Base-by-base conservation (phyloP, 2,888 invertebrate species). In the Gibbula magus region DNA sequence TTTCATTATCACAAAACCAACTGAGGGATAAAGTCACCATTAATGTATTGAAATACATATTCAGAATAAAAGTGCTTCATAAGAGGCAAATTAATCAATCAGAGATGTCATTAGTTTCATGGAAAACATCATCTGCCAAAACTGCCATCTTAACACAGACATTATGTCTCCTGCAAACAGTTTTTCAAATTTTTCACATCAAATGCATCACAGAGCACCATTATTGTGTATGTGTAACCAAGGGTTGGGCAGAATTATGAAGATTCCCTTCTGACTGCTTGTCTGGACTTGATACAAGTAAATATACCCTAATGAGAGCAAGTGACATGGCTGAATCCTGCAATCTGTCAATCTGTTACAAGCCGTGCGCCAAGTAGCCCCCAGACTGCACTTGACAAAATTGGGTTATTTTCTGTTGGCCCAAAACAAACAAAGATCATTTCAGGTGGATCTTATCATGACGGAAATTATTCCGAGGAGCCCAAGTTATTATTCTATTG, bases 261-360 rank as follows among this genome's bases (percentile, higher is more conserved):
- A 29, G 35, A 32, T 70, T 32, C 70, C 70, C 70, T 20, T 16
- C 20, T 70, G 70, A 70, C 70, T 35, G 20, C 8, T 20, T 70
- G 70, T 70, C 35, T 35, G 20, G 70, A 20, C 32, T 70, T 18
- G 35, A 39, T 70, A 39, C 70, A 70, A 70, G 70, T 70, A 70
- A 70, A 70, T 35, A 70, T 70, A 70, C 70, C 70, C 70, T 18
- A 70, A 39, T 70, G 70, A 35, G 20, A 4, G 10, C 18, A 32
- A 70, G 70, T 70, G 70, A 35, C 35, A 20, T 35, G 29, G 16
- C 29, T 35, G 13, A 35, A n/a, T 56, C 20, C 70, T 35, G n/a
- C 70, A 70, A 70, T 70, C 70, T 70, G 35, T 70, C 70, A 70
- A 35, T 32, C 70, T 70, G 70, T 70, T 70, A 39, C 35, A 70